Evolutionary conservation across 2,797 vertebrate genomes (phyloP), one percentile per base, ranked within the genome.

Genomic region (Merluccius polli): DNA sequence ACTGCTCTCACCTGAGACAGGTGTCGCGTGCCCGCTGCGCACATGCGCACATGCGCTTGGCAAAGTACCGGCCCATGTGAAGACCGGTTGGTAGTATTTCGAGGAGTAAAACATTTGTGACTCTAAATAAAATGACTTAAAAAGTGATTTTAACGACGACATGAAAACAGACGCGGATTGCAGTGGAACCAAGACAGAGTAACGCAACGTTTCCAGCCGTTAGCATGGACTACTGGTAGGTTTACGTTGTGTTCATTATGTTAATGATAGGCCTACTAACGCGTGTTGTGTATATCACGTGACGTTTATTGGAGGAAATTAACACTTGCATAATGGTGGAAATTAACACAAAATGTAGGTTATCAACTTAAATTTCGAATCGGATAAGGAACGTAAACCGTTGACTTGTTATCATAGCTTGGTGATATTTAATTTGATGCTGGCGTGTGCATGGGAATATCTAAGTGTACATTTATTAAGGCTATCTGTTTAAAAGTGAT

Each of bases 171-270:
- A 12, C 29, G 27, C 9, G 13, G 65, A 13, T 15, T 68, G 27
- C 63, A 65, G 63, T 13, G 8, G 63, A 27, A 65, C 63, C 24
- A 8, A 13, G 63, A 65, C n/a, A 2, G n/a, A 65, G 29, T 59
- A 59, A n/a, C n/a, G 52, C 16, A 27, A 12, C 59, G 27, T 65
- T 59, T 59, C 21, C 52, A 59, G 52, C 7, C 24, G 65, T 27
- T 29, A 68, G 65, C 7, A 69, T 30, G 67, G 27, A 69, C 67
- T 69, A 69, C 8, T 32, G 31, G 29, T 69, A 75, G 71, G 59
- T 65, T 27, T 27, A 4, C 27, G 24, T 65, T 27, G 16, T 18
- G 44, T 59, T 21, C 10, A 24, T 59, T 59, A n/a, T 59, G 18
- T 0, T 65, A 65, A 2, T 59, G 21, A 59, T 59, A 6, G 52